Evolutionary conservation across 2,797 vertebrate genomes (phyloP).

Genomic region (Notolabrus celidotus): DNA sequence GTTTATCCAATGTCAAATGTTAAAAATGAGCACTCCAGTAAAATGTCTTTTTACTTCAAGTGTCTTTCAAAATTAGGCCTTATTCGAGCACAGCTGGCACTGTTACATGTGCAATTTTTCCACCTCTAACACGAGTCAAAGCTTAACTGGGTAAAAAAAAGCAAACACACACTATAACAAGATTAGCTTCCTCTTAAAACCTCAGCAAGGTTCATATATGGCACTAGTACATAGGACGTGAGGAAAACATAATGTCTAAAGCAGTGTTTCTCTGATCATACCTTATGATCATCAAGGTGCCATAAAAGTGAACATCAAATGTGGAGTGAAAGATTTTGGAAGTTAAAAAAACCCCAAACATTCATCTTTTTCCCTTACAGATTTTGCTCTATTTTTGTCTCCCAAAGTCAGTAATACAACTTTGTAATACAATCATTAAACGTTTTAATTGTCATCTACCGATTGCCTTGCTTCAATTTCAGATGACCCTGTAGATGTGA

Average conservation of each 20-base stretch:
- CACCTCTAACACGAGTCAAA: constrained; percentile 50
- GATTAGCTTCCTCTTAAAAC: constrained; percentile 50
- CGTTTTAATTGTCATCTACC: constrained; percentile 74
- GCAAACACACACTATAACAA: constrained; percentile 29
- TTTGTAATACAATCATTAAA: constrained; percentile 68
- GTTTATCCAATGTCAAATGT: constrained; percentile 40
- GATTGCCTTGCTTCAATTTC: constrained; percentile 76
- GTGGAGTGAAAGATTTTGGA: constrained; percentile 54
- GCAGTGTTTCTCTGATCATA: constrained; percentile 62
- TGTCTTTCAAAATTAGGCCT: constrained; percentile 40
- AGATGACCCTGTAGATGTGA: constrained; percentile 70
- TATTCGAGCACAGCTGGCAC: constrained; percentile 46
- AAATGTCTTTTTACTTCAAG: constrained; percentile 37
- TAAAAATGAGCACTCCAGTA: constrained; percentile 49
- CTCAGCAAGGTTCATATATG: constrained; percentile 65
- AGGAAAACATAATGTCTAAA: constrained; percentile 40
- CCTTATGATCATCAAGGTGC: constrained; percentile 64
- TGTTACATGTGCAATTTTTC: constrained; percentile 50
- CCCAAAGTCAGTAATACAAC: constrained; percentile 45
- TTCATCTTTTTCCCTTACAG: constrained; percentile 60
- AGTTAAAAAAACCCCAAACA: constrained; percentile 33
- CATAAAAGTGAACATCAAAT: constrained; percentile 52
- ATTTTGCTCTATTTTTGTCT: constrained; percentile 39
- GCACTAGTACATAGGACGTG: constrained; percentile 64
- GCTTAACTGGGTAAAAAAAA: constrained; percentile 45